Percentiles rank a stretch among this genome's conserved stretches.
These are phyloP conservation scores for Mustelus asterias DNA, from an alignment of 2,113 vertebrate species.

Conservation along the genomic window DNA sequence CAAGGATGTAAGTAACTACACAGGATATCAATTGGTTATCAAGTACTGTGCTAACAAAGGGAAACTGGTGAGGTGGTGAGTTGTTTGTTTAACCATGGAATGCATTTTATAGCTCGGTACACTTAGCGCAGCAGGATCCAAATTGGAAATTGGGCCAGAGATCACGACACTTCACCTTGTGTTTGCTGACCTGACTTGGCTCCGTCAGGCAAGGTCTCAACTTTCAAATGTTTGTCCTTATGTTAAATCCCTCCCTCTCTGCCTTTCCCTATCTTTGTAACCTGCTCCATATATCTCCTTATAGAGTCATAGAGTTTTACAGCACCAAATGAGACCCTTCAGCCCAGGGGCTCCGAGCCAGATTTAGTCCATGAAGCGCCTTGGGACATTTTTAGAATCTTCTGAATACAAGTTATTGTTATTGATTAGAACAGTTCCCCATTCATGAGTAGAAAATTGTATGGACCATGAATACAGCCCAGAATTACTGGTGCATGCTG, in stretches of 20 bases:
- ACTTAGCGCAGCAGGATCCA: not conserved
- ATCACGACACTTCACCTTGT: not conserved
- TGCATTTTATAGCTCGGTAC: not conserved
- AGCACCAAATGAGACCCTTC: too few relatives aligned
- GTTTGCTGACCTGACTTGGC: not conserved
- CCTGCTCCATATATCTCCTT: not conserved
- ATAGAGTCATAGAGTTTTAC: too few relatives aligned
- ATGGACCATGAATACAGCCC: not conserved
- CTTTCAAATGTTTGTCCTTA: not conserved
- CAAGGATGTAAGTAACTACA: slow-evolving; percentile 66
- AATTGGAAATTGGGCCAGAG: not conserved
- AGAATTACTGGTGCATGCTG: not conserved
- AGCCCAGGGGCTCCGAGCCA: not conserved
- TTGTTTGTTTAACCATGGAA: not conserved
- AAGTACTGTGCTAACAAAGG: not conserved
- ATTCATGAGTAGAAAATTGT: not conserved
- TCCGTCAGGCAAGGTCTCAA: not conserved
- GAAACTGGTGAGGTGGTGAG: not conserved
- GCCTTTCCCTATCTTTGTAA: not conserved
- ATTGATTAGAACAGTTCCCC: not conserved
- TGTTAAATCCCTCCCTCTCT: not conserved
- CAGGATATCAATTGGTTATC: not conserved
- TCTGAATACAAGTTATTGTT: not conserved
- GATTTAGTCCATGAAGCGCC: not conserved
- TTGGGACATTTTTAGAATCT: not conserved